phyloP scores from a whole-genome alignment of 2,113 vertebrate species.

The Leuciscus idus region DNA sequence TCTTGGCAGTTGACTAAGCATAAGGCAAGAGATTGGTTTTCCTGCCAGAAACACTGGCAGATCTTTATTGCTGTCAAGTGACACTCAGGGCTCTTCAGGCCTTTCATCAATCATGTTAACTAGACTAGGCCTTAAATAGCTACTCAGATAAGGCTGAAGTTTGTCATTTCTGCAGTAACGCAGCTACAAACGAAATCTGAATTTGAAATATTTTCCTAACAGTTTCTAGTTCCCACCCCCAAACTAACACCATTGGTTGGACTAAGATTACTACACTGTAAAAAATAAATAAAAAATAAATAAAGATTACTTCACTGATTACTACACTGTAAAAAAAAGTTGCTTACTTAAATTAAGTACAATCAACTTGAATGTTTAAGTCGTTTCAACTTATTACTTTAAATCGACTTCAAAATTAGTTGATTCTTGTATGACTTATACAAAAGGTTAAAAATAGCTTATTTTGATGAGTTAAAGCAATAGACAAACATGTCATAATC shows the following conservation, averaged over 20 bases:
- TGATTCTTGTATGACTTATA: too few relatives aligned
- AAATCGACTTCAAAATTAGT: too few relatives aligned
- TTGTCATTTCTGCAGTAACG: background rate
- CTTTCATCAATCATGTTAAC: conserved; percentile 1
- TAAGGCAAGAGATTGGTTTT: background rate
- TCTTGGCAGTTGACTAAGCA: background rate
- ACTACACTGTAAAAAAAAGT: too few relatives aligned
- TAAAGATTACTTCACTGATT: too few relatives aligned
- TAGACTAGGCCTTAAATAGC: background rate
- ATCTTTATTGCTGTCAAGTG: background rate
- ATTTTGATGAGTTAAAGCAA: too few relatives aligned
- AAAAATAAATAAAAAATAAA: too few relatives aligned
- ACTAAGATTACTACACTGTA: too few relatives aligned
- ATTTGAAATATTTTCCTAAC: background rate
- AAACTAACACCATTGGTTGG: background rate
- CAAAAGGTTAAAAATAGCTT: too few relatives aligned
- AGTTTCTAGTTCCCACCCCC: background rate
- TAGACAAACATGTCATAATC: too few relatives aligned
- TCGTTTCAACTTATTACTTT: too few relatives aligned
- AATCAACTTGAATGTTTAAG: too few relatives aligned
- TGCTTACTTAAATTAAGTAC: too few relatives aligned
- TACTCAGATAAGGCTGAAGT: background rate
- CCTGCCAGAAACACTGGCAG: background rate
- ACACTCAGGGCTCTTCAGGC: background rate
- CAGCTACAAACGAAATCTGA: background rate